These are phyloP conservation scores for Bufo bufo DNA, from an alignment of 2,113 vertebrate species.

Conservation along the genomic window DNA sequence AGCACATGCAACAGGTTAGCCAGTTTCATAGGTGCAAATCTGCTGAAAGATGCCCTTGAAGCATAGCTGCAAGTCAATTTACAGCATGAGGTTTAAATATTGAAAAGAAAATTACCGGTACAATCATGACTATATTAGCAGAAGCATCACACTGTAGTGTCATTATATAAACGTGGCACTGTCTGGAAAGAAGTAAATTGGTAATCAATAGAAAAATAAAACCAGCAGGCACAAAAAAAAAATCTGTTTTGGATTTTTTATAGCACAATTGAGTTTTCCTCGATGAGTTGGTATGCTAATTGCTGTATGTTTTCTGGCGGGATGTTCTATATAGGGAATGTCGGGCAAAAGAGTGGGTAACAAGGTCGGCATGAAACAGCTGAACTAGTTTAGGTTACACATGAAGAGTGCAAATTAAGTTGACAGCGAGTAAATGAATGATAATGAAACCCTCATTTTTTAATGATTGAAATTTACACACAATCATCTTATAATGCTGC, in stretches of 20 bases:
- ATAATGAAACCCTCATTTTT: background rate
- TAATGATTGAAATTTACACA: background rate
- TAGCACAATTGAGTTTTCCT: background rate
- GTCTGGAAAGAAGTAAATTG: background rate
- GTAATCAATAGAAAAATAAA: background rate
- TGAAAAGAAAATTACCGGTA: background rate
- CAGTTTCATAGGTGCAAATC: too few relatives aligned
- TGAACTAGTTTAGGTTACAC: background rate
- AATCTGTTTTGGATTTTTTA: background rate
- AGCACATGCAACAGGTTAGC: too few relatives aligned
- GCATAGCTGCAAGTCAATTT: background rate
- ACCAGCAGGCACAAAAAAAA: background rate
- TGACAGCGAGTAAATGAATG: background rate
- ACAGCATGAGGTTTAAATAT: background rate
- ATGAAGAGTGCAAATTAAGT: background rate
- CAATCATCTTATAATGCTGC: too few relatives aligned
- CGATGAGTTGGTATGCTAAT: constrained; percentile 14
- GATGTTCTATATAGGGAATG: background rate
- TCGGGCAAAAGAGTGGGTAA: background rate
- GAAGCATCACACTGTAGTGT: background rate
- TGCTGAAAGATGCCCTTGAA: background rate
- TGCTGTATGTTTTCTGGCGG: background rate
- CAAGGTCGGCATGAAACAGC: background rate
- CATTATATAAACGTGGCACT: background rate
- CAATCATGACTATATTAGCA: background rate